Evolutionary conservation across 1,140 invertebrate species (phyloP).

Genomic region (Pantala flavescens): DNA sequence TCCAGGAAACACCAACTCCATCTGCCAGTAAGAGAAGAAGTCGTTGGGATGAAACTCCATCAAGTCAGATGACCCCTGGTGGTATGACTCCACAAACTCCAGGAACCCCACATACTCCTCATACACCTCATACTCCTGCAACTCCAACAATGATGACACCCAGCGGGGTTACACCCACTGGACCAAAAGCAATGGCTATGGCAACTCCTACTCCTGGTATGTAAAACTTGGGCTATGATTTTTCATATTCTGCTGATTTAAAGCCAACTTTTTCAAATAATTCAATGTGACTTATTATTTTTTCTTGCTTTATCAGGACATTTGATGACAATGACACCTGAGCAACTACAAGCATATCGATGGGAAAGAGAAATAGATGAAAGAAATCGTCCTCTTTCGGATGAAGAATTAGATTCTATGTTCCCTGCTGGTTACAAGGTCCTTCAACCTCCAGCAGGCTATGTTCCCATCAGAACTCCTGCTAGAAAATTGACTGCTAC

Average conservation of each 20-base stretch:
- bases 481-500: conserved; percentile 94
- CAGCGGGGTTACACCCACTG: conserved; percentile 75
- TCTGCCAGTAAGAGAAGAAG: conserved; percentile 84
- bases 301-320: conserved; percentile 44
- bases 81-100: conserved; percentile 63
- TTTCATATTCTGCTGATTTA: conserved; percentile 6
- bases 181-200: conserved; percentile 94
- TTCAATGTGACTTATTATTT: conserved; percentile 14
- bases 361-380: conserved; percentile 99
- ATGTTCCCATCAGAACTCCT: conserved; percentile 94
- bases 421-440: conserved; percentile 98
- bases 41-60: conserved; percentile 94
- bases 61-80: conserved; percentile 49
- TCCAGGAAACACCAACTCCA: conserved; percentile 85
- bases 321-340: conserved; percentile 95
- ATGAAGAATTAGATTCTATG: conserved; percentile 94
- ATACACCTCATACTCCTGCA: conserved; percentile 42
- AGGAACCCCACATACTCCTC: conserved; percentile 46
- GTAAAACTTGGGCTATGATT: no score
- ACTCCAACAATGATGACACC: conserved; percentile 49
- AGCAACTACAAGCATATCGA: conserved; percentile 95
- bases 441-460: conserved; percentile 85
- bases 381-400: conserved; percentile 86
- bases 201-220: conserved; percentile 86
- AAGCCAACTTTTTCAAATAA: neutral